A percentile compares a stretch with the other conserved stretches of the same genome.
Evolutionary conservation across 1,140 invertebrate genomes (phyloP).

Genomic region (Dolichoris vasculosae): DNA sequence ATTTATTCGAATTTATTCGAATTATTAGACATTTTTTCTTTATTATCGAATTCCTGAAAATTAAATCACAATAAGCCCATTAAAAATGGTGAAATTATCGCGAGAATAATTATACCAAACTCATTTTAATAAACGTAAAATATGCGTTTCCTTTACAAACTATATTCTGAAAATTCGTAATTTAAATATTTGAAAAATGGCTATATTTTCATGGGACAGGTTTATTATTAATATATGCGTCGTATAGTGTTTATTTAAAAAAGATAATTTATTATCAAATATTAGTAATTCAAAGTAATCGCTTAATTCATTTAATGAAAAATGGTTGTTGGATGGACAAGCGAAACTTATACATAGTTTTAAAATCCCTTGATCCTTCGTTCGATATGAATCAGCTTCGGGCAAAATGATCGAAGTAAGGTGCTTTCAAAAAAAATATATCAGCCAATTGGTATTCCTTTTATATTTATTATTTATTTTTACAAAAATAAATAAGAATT

Average conservation of each 20-base stretch:
- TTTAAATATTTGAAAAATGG: neutral
- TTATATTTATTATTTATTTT: neutral
- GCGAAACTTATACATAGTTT: slow-evolving; percentile 3
- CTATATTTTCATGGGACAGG: too few relatives aligned
- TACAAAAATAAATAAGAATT: neutral
- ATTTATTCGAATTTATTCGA: too few relatives aligned
- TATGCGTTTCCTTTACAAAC: too few relatives aligned
- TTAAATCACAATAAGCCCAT: too few relatives aligned
- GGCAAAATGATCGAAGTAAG: slow-evolving; percentile 3
- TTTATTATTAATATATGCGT: too few relatives aligned
- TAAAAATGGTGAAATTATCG: too few relatives aligned
- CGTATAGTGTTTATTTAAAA: neutral
- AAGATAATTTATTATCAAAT: neutral
- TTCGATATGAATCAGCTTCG: slow-evolving; percentile 2
- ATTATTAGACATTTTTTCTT: too few relatives aligned
- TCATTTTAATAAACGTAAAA: too few relatives aligned
- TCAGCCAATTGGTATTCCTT: neutral
- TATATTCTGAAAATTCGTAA: neutral
- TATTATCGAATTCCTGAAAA: too few relatives aligned
- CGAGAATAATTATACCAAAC: too few relatives aligned
- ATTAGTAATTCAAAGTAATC: neutral
- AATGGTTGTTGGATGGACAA: neutral
- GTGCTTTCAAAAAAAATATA: neutral
- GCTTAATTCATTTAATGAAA: slow-evolving; percentile 20
- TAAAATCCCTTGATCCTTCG: neutral